Base-by-base conservation (phyloP, 2,113 vertebrate species). In the Epinephelus lanceolatus region DNA sequence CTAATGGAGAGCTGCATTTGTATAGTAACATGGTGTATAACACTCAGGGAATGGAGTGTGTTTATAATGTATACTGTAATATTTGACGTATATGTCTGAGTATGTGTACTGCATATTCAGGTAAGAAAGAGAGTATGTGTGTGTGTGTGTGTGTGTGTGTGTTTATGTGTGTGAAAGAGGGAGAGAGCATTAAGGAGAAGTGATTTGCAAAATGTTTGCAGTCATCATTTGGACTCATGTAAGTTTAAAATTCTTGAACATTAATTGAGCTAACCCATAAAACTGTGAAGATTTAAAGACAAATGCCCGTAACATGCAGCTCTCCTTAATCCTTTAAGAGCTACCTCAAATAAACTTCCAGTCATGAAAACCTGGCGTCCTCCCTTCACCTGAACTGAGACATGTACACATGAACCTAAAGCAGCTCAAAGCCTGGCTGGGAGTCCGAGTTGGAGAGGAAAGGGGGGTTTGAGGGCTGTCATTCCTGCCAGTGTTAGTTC, bases 401-500 rank as follows among this genome's bases (percentile, higher is more conserved):
- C 23, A 37, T 75, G 11, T 69, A 59, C 57, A 68, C 65, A 40
- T 40, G 10, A 70, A 87, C 57, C 79, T 53, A 30, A 62, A 83
- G 78, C 69, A 81, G 75, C 70, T 70, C 27, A 30, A 17, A 8
- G 27, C 13, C 13, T 17, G 62, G 30, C 66, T 55, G 10, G 1
- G 14, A 62, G 78, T 76, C 47, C 56, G 30, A 10, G 56, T 45
- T 51, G 59, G 74, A 75, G 56, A 25, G 72, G 70, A 73, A 62
- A 33, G 27, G 12, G 47, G 30, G 49, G 80, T 69, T 42, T 59
- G 65, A 71, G 61, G 76, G 65, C 59, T 52, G 67, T 59, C 79
- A 52, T 76, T 86, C 66, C 77, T 84, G 84, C 76, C 63, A 70
- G 40, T 81, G 81, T 88, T 80, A 87, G 75, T 81, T 84, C 40